Base-by-base conservation (phyloP, 2,113 vertebrate species). In the Stercorarius parasiticus region DNA sequence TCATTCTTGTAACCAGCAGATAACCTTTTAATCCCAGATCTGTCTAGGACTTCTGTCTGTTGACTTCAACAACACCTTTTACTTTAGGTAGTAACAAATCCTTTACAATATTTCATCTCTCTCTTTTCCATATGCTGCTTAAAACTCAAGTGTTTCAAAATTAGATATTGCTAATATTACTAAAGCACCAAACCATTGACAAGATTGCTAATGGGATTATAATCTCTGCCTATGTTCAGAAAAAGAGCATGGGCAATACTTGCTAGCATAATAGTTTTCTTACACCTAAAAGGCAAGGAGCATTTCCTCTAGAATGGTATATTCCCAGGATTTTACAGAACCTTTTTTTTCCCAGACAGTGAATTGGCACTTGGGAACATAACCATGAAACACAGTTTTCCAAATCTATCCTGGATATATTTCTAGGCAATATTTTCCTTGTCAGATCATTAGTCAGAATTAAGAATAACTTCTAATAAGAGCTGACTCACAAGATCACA, bases 21-120 rank as follows among this genome's bases (percentile, higher is more conserved):
- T 88, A 96, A 97, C 95, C 87, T 93, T 93, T 90, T 94, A 94
- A 96, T 91, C 95, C 83, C 86, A 83, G 94, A 94, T 88, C 94
- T 90, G 78, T 93, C 42, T 42, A 14, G 42, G 42, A 42, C 42
- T 42, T 42, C 42, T 42, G 42, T 88, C 94, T 90, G 78, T 93
- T 64, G 74, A 91, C 91, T 96, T 91, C 84, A 93, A 36, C 73
- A 82, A 73, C 78, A 91, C 50, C 47, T 95, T 91, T 87, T 71
- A 91, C 64, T 83, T 90, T 67, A 95, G 66, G 38, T 93, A 83
- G 42, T 52, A 83, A 91, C 30, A 93, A 89, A 93, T 36, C 64
- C n/a, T 80, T 66, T 29, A 49, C 42, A 87, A 27, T 50, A 95
- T 80, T 88, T 93, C 15, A 26, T 40, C 30, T 59, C 47, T 47